Percentiles rank a stretch among this genome's conserved stretches.
phyloP scores from a whole-genome alignment of 2,113 vertebrate species.

The Proterorhinus semilunaris region DNA sequence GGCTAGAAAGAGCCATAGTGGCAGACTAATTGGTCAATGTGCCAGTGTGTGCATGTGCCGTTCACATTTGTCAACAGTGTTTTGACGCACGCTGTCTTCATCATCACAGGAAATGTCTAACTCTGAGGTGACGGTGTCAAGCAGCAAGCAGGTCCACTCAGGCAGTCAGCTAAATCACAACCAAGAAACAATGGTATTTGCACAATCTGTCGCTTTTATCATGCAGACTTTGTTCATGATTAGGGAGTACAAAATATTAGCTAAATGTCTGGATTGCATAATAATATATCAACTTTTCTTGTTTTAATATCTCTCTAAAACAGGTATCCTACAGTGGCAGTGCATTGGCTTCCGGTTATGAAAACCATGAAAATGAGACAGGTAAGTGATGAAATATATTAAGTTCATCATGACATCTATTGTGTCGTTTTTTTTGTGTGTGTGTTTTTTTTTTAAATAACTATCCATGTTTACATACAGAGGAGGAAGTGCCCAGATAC shows the following conservation, averaged over 20 bases:
- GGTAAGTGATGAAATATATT: conserved; percentile 47
- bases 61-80: conserved; percentile 19
- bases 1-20: background rate
- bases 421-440: background rate
- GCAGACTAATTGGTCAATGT: background rate
- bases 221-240: background rate
- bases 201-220: background rate
- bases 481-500: conserved; percentile 85
- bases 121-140: conserved; percentile 71
- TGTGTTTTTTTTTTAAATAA: conserved; percentile 8
- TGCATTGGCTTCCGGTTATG: conserved; percentile 53
- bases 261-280: conserved; percentile 8
- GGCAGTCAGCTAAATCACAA: conserved; percentile 70
- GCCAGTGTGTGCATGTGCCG: conserved; percentile 4
- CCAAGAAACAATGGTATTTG: conserved; percentile 80
- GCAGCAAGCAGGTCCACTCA: conserved; percentile 59
- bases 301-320: conserved; percentile 10
- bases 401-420: background rate
- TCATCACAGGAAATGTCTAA: conserved; percentile 76
- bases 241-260: conserved; percentile 24
- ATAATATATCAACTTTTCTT: background rate
- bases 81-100: conserved; percentile 54
- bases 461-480: conserved; percentile 60
- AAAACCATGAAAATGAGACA: conserved; percentile 72
- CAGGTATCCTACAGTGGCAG: conserved; percentile 63